Evolutionary conservation across 2,888 invertebrate genomes (phyloP), one percentile per base, ranked within the genome.

Genomic region (Rapana venosa): DNA sequence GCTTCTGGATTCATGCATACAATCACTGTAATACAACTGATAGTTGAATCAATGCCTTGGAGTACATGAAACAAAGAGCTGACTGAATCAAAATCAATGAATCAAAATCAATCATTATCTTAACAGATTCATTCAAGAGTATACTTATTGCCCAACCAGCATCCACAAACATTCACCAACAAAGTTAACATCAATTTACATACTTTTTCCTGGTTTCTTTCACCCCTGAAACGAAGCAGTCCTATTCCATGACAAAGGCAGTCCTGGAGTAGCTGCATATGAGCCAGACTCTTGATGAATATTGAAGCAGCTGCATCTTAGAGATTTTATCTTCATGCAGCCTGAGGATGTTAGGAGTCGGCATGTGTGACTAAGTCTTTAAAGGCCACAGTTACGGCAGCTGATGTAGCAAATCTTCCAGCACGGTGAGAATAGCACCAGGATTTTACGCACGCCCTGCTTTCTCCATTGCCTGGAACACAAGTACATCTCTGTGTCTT

Each of bases 381-480:
- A 30, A 83, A 83, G 36, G 81, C 81, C 81, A 83, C 47, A 47
- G 30, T 26, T 22, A 47, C 22, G 22, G 81, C 81, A 83, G 47
- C 79, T 35, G 35, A 79, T 35, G 35, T 32, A 79, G 35, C 26
- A 36, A 47, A 17, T 22, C 81, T 8, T 79, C 77, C 13, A 32
- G 77, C 77, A 32, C 4, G 35, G 35, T 22, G 35, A 35, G 79
- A 79, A 79, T 47, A 26, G 22, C 26, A 47, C 22, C 26, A 36
- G 81, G 77, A 11, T 22, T 26, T 83, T 83, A 83, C 26, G 81
- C 81, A 83, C 81, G 81, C 22, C 88, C 83, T 26, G 83, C 83
- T n/a, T 88, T 88, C 61, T 83, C 81, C 88, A 88, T 88, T 88
- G 88, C 88, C 88, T 88, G 88, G n/a, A 83, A 81, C 56, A 88